A percentile compares a stretch with the other conserved stretches of the same genome.
Conservation (phyloP, 2,888 invertebrate genomes). For the Archaeoteleia sp. region DNA sequence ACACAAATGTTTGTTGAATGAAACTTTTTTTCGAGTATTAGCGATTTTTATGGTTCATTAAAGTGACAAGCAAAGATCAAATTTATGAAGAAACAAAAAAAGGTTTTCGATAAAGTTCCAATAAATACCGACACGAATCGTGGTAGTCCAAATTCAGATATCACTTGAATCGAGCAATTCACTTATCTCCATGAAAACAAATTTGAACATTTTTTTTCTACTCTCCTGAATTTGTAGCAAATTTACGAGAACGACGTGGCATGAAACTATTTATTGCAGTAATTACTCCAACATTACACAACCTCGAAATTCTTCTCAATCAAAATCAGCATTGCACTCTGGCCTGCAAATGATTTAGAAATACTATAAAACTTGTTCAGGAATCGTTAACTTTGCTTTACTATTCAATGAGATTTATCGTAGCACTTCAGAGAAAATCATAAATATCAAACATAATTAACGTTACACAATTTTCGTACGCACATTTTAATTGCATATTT, state of each 20-base stretch:
- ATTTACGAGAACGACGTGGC: not conserved
- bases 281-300: conserved; percentile 10
- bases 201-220: not conserved
- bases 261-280: conserved; percentile 9
- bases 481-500: conserved; percentile 23
- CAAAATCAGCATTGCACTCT: conserved; percentile 14
- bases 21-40: too few relatives aligned
- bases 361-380: conserved; percentile 15
- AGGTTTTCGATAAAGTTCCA: too few relatives aligned
- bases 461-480: conserved; percentile 21
- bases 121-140: too few relatives aligned
- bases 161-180: too few relatives aligned
- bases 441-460: conserved; percentile 22
- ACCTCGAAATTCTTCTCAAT: conserved; percentile 18
- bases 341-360: conserved; percentile 13
- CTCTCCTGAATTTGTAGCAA: too few relatives aligned
- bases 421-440: conserved; percentile 19
- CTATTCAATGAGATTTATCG: conserved; percentile 22
- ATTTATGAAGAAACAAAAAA: too few relatives aligned
- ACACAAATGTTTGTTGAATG: too few relatives aligned
- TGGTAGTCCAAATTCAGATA: too few relatives aligned
- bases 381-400: conserved; percentile 17
- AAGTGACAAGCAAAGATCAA: too few relatives aligned
- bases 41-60: too few relatives aligned
- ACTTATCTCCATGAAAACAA: not conserved